Base-by-base conservation (phyloP, 2,113 vertebrate genomes). In the Aramus guarauna region DNA sequence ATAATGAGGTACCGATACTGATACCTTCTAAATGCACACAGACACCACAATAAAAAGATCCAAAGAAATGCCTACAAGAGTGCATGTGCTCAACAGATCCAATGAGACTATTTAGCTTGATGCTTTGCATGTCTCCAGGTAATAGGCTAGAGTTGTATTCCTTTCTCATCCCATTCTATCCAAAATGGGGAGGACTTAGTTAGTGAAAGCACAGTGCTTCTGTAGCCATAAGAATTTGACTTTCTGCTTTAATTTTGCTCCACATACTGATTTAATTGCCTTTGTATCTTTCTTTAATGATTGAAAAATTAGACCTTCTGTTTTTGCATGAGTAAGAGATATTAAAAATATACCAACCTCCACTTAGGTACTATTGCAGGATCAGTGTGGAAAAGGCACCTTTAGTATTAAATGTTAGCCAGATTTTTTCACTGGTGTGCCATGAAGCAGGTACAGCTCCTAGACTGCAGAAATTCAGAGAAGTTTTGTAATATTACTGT, bases 371-470 rank as follows among this genome's bases (percentile, higher is more conserved):
- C 37, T 83, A 5, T 63, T 85, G n/a, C 48, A 79, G 52, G 15
- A 72, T 75, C 79, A 72, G 26, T 79, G 37, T 76, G 53, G 78
- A 82, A 95, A 75, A 90, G 20, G n/a, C 69, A 92, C 32, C 20
- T 85, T 81, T 75, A 36, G 18, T 73, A 39, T 92, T 92, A 85
- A 52, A 88, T 56, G 22, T 68, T 55, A 95, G 13, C 19, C 36
- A 47, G 8, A 19, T 77, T 92, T 69, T 94, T 39, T 52, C 82
- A 58, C 26, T 60, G 39, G 18, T n/a, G 30, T 62, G 34, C 50
- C 81, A 32, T 48, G 62, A 72, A 64, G 48, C 53, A 72, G 53
- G 32, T 62, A 59, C 13, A 43, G 21, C 58, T 93, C 53, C 58
- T 55, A 29, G 32, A 55, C 15, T 90, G n/a, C 29, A 59, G 53